Evolutionary conservation across 1,140 invertebrate genomes (phyloP), one percentile per base, ranked within the genome.

Genomic region (Acyrthosiphon pisum): DNA sequence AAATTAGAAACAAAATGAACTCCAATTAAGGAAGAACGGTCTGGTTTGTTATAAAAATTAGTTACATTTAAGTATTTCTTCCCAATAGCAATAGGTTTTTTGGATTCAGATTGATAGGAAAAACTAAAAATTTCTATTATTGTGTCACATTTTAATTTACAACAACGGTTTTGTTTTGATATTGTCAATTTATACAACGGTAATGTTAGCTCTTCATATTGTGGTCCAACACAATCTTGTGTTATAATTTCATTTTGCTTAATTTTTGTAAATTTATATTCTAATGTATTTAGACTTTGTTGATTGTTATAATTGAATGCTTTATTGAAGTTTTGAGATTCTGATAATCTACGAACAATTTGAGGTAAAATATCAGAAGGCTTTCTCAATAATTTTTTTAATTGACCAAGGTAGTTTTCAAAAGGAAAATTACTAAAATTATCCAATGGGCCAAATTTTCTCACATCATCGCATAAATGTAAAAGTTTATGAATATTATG

Each of bases 371-470:
- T 6, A 83, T 83, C 20, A 37, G 76, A 83, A 37, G 14, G 37
- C 22, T 83, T 83, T 83, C 35, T 37, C 18, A 83, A 14, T 37
- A 37, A 83, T 83, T 83, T 83, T 37, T 83, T 76, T 30, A 76
- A 76, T 76, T 76, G 68, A 76, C 68, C 68, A 76, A 76, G 26
- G 20, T 41, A 83, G 22, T 83, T 83, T 83, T 83, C 37, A 83
- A 83, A 41, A 41, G 37, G 81, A 83, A 83, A 83, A 83, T 83
- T 83, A 83, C 81, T 83, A 83, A 83, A 83, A 20, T 41, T 83
- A 9, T 83, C 81, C 37, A 83, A 83, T 83, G 81, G 8, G 0
- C 81, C 37, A 83, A 83, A 83, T 83, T 83, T 83, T 83, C 81
- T 83, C 3, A 83, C 81, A 83, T 83, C 81, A 83, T 83, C 23